These are phyloP conservation scores for Cetoscarus ocellatus DNA, from an alignment of 2,797 vertebrate genomes.

Conservation along the genomic window DNA sequence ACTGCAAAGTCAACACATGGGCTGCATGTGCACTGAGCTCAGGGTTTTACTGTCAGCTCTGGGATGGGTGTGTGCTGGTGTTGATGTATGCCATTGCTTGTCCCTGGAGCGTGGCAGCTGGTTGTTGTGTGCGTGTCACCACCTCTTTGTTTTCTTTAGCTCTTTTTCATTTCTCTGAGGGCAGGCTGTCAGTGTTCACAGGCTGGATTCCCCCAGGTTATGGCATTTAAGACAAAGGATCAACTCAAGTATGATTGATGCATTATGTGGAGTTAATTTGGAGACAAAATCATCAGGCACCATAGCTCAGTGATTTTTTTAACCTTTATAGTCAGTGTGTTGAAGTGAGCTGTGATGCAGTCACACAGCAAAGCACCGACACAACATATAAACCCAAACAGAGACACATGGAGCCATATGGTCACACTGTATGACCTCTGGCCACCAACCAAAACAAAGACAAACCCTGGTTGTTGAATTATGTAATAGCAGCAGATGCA, in stretches of 20 bases:
- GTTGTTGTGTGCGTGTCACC: neutral
- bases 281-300: neutral
- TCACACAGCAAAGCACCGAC: neutral
- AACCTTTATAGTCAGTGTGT: neutral
- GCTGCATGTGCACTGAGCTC: constrained; percentile 46
- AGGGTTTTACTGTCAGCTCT: constrained; percentile 8
- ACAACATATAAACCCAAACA: neutral
- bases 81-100: neutral
- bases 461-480: neutral
- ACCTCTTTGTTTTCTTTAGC: constrained; percentile 21
- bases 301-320: neutral
- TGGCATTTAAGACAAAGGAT: constrained; percentile 3
- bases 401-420: constrained; percentile 12
- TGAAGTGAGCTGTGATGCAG: neutral
- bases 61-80: constrained; percentile 15
- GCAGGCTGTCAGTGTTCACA: constrained; percentile 2
- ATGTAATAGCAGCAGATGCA: neutral
- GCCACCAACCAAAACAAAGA: constrained; percentile 15
- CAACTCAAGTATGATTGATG: constrained; percentile 2
- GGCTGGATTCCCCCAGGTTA: neutral
- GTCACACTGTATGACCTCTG: constrained; percentile 9
- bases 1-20: constrained; percentile 39
- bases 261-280: neutral
- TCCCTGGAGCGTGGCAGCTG: constrained; percentile 8
- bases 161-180: constrained; percentile 10